Conservation (phyloP, 2,113 vertebrate genomes). For the Mormyrus iriodes region DNA sequence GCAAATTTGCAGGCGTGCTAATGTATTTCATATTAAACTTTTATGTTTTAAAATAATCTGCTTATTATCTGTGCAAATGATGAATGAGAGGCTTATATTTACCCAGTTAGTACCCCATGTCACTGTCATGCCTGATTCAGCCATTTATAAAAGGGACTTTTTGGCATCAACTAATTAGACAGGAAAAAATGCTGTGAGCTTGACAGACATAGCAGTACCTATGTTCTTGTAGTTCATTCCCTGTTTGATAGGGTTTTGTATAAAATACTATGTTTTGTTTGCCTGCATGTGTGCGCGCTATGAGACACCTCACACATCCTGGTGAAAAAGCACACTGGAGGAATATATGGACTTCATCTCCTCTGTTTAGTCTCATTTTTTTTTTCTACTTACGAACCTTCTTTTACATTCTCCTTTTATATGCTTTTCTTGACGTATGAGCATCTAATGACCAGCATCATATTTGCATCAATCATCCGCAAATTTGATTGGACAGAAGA, state of each 20-base stretch:
- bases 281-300: conserved; percentile 25
- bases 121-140: not conserved
- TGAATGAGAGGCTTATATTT: not conserved
- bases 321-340: not conserved
- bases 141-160: not conserved
- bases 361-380: not conserved
- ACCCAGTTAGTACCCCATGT: not conserved
- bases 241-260: not conserved
- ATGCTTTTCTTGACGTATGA: not conserved
- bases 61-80: not conserved
- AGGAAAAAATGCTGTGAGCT: not conserved
- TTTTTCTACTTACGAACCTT: not conserved
- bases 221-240: not conserved
- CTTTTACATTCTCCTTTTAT: not conserved
- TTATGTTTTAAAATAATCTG: not conserved
- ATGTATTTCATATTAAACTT: not conserved
- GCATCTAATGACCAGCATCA: not conserved
- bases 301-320: not conserved
- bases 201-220: not conserved
- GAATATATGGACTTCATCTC: conserved; percentile 15
- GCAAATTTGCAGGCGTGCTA: not conserved
- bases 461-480: conserved; percentile 17
- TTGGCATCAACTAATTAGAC: not conserved
- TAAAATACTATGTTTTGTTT: not conserved
- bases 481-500: conserved; percentile 17